Conservation (phyloP, 2,113 vertebrate species). For the Tautogolabrus adspersus region DNA sequence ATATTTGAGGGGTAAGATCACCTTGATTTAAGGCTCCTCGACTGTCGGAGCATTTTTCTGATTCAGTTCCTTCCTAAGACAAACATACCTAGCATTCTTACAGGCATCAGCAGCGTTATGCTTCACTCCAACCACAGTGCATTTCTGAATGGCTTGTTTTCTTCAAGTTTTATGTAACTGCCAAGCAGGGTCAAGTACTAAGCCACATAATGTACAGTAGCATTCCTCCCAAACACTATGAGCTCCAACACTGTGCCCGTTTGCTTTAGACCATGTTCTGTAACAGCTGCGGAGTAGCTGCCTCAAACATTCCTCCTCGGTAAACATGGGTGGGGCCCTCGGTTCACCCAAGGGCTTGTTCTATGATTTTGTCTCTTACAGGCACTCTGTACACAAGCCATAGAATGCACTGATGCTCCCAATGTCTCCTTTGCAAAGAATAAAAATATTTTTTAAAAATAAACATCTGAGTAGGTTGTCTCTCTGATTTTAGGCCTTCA, state of each 20-base stretch:
- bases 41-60: conserved; percentile 3
- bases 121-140: conserved; percentile 24
- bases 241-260: conserved; percentile 69
- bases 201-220: conserved; percentile 63
- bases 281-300: conserved; percentile 74
- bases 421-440: conserved; percentile 82
- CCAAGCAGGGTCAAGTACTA: conserved; percentile 48
- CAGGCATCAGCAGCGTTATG: conserved; percentile 47
- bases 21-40: conserved; percentile 30
- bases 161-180: conserved; percentile 43
- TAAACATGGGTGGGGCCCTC: conserved; percentile 80
- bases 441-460: conserved; percentile 77
- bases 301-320: conserved; percentile 81
- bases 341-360: conserved; percentile 74
- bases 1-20: conserved; percentile 18
- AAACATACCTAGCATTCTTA: conserved; percentile 44
- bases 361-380: conserved; percentile 67
- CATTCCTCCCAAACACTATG: conserved; percentile 73
- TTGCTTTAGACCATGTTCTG: conserved; percentile 67
- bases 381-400: conserved; percentile 78
- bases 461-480: conserved; percentile 11
- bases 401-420: conserved; percentile 78
- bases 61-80: conserved; percentile 11
- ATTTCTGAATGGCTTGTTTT: conserved; percentile 33
- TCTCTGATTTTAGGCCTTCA: neutral